Evolutionary conservation across 2,113 vertebrate species (phyloP).

Genomic region (Motacilla alba): DNA sequence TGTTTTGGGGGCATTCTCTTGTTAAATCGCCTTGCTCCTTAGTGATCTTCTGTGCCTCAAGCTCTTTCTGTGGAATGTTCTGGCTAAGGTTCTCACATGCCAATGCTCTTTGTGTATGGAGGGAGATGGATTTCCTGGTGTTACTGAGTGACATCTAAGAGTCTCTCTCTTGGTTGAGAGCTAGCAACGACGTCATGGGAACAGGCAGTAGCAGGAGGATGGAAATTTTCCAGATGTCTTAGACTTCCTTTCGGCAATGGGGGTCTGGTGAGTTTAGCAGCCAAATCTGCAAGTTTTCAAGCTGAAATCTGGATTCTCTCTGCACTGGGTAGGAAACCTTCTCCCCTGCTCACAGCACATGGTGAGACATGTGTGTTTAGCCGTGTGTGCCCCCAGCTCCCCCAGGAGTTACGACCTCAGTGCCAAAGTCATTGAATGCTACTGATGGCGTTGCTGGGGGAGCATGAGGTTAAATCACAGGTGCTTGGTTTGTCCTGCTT

Average conservation of each 20-base stretch:
- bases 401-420: background rate
- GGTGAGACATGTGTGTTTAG: accelerated
- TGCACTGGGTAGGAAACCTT: background rate
- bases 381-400: background rate
- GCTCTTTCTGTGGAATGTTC: background rate
- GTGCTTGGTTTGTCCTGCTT: background rate
- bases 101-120: background rate
- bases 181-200: background rate
- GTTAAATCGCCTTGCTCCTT: background rate
- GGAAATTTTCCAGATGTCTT: background rate
- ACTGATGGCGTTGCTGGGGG: background rate
- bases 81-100: background rate
- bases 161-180: background rate
- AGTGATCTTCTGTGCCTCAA: background rate
- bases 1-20: background rate
- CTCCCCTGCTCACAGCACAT: background rate
- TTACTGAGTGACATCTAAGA: background rate
- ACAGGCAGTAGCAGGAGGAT: background rate
- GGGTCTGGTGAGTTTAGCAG: background rate
- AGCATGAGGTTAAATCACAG: background rate
- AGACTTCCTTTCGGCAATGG: background rate
- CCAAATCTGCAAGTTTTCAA: background rate
- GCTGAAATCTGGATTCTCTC: background rate
- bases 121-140: background rate
- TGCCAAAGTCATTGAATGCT: background rate